Evolutionary conservation across 92 coral and sea anemone genomes (phyloP).

Genomic region (Phenganax subtilis): DNA sequence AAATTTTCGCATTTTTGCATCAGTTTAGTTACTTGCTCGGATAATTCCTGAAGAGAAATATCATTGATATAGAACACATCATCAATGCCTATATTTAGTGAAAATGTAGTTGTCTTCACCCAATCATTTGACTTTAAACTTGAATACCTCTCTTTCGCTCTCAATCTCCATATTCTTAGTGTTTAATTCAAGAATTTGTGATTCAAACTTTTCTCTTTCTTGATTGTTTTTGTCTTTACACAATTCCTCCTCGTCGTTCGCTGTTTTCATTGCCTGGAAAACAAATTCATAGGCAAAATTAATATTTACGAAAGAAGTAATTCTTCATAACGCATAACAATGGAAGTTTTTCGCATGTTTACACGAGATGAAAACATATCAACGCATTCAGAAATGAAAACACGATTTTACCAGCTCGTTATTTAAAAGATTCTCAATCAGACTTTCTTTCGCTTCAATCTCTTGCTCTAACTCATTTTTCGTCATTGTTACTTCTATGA

Average conservation of each 20-base stretch:
- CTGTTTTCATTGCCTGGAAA: constrained; percentile 16
- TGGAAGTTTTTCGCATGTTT: neutral
- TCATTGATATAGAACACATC: neutral
- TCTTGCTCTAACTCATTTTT: constrained; percentile 21
- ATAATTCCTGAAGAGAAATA: constrained; percentile 49
- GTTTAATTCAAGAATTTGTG: neutral
- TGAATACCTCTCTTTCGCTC: neutral
- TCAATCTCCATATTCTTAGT: constrained; percentile 1
- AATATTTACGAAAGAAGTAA: neutral
- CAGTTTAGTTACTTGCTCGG: constrained; percentile 54
- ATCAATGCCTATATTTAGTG: neutral
- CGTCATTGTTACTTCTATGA: neutral
- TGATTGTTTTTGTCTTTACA: neutral
- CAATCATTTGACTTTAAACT: neutral
- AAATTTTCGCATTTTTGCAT: constrained; percentile 59
- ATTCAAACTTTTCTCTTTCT: constrained; percentile 3
- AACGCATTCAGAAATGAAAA: neutral
- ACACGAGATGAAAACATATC: neutral
- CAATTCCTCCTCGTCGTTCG: constrained; percentile 8
- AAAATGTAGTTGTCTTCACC: neutral
- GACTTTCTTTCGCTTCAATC: constrained; percentile 18
- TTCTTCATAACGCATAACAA: neutral
- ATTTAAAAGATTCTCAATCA: constrained; percentile 30
- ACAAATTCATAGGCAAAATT: neutral
- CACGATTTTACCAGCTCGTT: constrained; percentile 13